Base-by-base conservation (phyloP, 2,888 invertebrate species). In the Cephus nigrinus region DNA sequence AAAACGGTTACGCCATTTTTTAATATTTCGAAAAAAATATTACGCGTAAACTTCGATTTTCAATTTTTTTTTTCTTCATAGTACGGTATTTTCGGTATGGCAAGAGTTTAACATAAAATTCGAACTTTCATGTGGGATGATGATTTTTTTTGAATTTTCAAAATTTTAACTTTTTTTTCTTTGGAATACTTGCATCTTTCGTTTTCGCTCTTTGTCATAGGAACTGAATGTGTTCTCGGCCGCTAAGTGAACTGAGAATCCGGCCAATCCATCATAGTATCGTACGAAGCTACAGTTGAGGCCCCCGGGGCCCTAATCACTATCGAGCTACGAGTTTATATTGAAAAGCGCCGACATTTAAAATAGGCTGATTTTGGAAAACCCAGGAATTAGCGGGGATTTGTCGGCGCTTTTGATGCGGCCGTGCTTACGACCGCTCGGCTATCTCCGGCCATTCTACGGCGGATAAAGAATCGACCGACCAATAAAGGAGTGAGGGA, bases 281-380 rank as follows among this genome's bases (percentile, higher is more conserved):
- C 15, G 31, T 33, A 71, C 2, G 33, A 71, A 71, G 32, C 15
- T 71, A 23, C 55, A 33, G 40, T 71, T n/a, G n/a, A 55, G 31
- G 31, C 68, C 33, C 35, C 12, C 30, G 33, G 23, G 68, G 30
- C 77, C 77, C 75, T 75, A 68, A 78, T 75, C 78, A 78, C 78
- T 75, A 78, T 75, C 78, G 72, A 73, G 72, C 75, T 75, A 78
- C 75, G 75, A 78, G 78, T 72, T 78, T 78, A 75, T 75, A 78
- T 78, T 75, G 78, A 78, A 78, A 78, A 75, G 78, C 75, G 75
- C 78, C 78, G 78, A 78, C 78, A 78, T 78, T 78, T 78, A 72
- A 78, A 78, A 78, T 75, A 78, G 75, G 78, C 75, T 78, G 78
- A 78, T 78, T 78, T 78, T 78, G 75, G 73, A 78, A 78, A 78